These are phyloP conservation scores for Actenoides lindsayi DNA, from an alignment of 2,113 vertebrate genomes.

Conservation along the genomic window DNA sequence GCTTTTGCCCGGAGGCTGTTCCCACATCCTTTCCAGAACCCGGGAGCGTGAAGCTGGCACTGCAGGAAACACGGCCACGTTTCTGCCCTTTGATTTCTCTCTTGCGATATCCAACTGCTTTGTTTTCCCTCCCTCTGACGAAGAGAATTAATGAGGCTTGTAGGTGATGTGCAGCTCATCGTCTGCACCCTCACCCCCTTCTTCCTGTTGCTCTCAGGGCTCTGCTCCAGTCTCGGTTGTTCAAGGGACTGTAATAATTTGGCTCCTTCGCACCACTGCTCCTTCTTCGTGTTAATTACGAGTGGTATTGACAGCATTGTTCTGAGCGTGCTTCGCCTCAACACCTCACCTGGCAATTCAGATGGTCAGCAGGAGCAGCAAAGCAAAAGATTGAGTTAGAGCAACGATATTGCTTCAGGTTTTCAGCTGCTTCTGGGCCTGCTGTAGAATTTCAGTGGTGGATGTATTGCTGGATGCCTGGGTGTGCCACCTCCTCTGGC, in stretches of 20 bases:
- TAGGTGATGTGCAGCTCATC: not conserved
- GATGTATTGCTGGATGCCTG: not conserved
- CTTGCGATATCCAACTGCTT: not conserved
- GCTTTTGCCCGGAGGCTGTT: not conserved
- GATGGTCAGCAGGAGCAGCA: not conserved
- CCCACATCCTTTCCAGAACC: not conserved
- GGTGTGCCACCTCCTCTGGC: not conserved
- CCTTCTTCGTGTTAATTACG: not conserved
- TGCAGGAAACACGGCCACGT: fast-evolving
- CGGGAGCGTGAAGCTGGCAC: not conserved
- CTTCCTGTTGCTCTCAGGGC: fast-evolving
- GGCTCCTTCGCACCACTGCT: not conserved
- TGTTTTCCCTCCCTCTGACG: not conserved
- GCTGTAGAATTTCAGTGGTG: not conserved
- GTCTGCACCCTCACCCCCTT: not conserved
- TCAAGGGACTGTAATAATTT: not conserved
- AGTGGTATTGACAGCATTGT: too few relatives aligned
- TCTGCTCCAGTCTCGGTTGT: not conserved
- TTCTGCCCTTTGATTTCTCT: not conserved
- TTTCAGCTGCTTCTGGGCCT: not conserved
- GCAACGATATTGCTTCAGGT: not conserved
- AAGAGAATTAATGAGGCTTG: not conserved
- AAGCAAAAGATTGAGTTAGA: not conserved
- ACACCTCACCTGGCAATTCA: not conserved
- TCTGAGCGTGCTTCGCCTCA: not conserved